A percentile compares a stretch with the other conserved stretches of the same genome.
Evolutionary conservation across 2,113 vertebrate genomes (phyloP).

Genomic region (Chroicocephalus ridibundus): DNA sequence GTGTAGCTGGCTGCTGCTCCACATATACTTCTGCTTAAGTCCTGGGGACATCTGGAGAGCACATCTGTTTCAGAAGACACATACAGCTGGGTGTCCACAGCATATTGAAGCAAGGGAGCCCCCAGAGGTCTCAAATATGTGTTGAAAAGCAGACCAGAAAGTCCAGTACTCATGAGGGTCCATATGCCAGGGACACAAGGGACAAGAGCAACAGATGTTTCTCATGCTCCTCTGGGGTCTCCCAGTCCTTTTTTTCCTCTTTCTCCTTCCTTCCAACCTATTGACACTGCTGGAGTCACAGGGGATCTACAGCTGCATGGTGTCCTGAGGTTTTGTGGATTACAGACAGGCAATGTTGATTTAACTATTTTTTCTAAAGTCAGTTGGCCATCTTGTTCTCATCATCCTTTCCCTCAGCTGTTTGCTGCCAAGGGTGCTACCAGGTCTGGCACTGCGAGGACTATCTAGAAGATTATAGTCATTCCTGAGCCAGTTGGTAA

Average conservation of each 20-base stretch:
- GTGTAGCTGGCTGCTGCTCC: background rate
- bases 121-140: background rate
- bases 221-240: background rate
- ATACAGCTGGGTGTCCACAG: background rate
- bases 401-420: rapidly evolving
- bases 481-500: background rate
- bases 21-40: background rate
- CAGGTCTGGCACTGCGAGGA: background rate
- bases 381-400: background rate
- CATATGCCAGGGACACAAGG: background rate
- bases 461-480: background rate
- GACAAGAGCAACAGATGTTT: slow-evolving; percentile 24
- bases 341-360: background rate
- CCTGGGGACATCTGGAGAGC: slow-evolving; percentile 7
- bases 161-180: background rate
- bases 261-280: background rate
- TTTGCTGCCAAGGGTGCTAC: background rate
- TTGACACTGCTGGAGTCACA: background rate
- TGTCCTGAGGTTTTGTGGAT: background rate
- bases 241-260: background rate
- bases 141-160: background rate
- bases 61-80: background rate
- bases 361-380: background rate
- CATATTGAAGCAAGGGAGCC: background rate
- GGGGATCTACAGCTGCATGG: background rate